Evolutionary conservation across 2,113 vertebrate genomes (phyloP).

Genomic region (Parus major): DNA sequence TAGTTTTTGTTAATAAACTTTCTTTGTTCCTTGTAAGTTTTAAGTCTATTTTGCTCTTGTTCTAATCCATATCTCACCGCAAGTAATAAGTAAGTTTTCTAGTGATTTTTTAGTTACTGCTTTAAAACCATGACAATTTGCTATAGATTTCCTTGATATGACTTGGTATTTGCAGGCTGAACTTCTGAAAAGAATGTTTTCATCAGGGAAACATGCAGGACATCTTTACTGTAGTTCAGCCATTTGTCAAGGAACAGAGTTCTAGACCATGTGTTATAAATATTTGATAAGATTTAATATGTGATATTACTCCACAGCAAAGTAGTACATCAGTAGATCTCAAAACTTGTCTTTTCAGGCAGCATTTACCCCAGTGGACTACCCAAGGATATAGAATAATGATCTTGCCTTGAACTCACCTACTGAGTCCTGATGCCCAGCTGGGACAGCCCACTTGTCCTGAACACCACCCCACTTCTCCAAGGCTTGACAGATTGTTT

Average conservation of each 20-base stretch:
- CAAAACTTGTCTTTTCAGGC: neutral
- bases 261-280: neutral
- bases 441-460: neutral
- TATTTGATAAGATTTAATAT: too few relatives aligned
- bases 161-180: neutral
- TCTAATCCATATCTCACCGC: too few relatives aligned
- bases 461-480: neutral
- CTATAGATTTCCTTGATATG: neutral
- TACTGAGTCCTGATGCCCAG: accelerated
- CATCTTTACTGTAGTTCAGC: neutral
- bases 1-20: too few relatives aligned
- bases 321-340: neutral
- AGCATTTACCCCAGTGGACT: neutral
- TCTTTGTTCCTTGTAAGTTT: too few relatives aligned
- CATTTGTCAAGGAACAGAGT: neutral
- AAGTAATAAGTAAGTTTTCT: too few relatives aligned
- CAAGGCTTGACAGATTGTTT: neutral
- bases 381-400: neutral
- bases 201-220: neutral
- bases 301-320: too few relatives aligned
- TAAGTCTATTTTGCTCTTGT: too few relatives aligned
- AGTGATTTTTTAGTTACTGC: too few relatives aligned
- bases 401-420: neutral
- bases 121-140: neutral
- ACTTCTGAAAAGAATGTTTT: neutral